Conservation (phyloP, 2,113 vertebrate genomes). For the Tringa solitaria region DNA sequence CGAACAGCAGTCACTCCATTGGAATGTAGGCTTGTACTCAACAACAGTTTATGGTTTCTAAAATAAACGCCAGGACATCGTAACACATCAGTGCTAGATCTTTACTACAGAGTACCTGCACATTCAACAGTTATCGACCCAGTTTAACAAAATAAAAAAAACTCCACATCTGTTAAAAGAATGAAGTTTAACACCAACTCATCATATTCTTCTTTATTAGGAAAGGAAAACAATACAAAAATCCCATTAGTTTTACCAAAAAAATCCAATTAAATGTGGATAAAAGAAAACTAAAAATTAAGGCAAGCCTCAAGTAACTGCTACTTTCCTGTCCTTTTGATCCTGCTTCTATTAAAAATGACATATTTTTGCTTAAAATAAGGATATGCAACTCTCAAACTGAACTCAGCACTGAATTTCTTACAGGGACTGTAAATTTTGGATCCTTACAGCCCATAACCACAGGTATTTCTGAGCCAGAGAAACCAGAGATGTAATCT, state of each 20-base stretch:
- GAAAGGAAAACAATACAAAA: neutral
- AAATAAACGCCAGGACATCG: constrained; percentile 15
- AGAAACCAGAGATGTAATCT: neutral
- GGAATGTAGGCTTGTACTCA: constrained; percentile 37
- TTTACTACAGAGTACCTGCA: neutral
- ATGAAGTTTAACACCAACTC: neutral
- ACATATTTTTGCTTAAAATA: neutral
- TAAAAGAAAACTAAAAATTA: neutral
- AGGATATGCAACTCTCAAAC: neutral
- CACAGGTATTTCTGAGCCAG: constrained; percentile 13
- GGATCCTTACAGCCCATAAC: neutral
- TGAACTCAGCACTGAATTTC: neutral
- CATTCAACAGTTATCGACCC: neutral
- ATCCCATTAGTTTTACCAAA: neutral
- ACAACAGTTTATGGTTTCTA: constrained; percentile 21
- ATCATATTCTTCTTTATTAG: neutral
- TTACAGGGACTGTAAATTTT: neutral
- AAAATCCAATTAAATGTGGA: neutral
- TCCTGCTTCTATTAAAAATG: neutral
- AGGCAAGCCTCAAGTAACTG: neutral
- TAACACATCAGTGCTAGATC: neutral
- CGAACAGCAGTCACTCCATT: neutral
- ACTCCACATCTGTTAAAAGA: neutral
- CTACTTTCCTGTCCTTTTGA: neutral
- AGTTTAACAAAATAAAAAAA: neutral